Evolutionary conservation across 2,113 vertebrate species (phyloP).

Genomic region (Tympanuchus pallidicinctus): DNA sequence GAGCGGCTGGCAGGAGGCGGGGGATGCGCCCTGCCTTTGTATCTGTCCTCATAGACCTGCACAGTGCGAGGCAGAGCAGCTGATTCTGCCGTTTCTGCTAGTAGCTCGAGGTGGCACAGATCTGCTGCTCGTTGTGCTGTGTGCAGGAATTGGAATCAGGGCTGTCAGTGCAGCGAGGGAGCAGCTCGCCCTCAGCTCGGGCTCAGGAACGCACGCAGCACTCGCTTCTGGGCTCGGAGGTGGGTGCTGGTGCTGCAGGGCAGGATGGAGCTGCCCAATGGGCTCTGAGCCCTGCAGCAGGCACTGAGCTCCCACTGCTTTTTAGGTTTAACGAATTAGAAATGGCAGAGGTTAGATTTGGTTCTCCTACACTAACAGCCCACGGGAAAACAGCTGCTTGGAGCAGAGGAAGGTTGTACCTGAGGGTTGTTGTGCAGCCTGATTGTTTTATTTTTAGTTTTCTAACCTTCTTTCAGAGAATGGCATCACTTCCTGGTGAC

Average conservation of each 20-base stretch:
- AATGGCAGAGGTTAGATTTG: not conserved
- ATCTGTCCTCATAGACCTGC: not conserved
- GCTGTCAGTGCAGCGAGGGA: not conserved
- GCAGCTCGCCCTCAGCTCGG: no score
- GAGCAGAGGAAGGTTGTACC: fast-evolving
- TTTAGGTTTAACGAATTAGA: no score
- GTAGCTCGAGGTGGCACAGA: not conserved
- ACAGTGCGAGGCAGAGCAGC: not conserved
- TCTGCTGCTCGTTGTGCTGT: not conserved
- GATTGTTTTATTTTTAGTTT: not conserved
- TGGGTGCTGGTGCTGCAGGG: not conserved
- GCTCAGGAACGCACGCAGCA: not conserved
- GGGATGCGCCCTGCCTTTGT: fast-evolving
- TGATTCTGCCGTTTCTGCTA: not conserved
- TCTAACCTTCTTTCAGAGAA: conserved; percentile 77
- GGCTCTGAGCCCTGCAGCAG: not conserved
- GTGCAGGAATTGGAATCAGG: not conserved
- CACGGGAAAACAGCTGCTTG: not conserved
- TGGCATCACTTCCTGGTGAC: conserved; percentile 96
- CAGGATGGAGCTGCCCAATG: not conserved
- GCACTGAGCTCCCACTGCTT: no score
- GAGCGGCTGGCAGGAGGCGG: not conserved
- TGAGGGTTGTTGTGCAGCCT: not conserved
- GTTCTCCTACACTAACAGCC: not conserved
- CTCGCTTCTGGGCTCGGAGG: fast-evolving